Conservation (phyloP, 2,888 invertebrate genomes). For the Dryomyza anilis region DNA sequence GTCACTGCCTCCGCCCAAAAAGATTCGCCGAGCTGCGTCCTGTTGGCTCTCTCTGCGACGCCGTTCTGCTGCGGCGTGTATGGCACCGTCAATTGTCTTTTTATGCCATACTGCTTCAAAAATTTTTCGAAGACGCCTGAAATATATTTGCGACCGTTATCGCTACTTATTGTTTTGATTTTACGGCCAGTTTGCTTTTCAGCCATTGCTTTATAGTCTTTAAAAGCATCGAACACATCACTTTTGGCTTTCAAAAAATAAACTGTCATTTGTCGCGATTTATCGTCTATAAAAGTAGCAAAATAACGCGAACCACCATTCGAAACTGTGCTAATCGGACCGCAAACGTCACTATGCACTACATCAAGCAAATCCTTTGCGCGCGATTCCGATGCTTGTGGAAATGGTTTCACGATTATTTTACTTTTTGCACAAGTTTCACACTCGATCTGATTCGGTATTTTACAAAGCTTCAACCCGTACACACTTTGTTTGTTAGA, state of each 20-base stretch:
- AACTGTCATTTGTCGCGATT: constrained; percentile 3
- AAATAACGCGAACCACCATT: neutral
- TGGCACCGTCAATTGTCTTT: constrained; percentile 32
- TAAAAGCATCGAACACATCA: constrained; percentile 13
- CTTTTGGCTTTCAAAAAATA: constrained; percentile 1
- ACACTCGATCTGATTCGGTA: neutral
- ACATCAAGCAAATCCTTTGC: neutral
- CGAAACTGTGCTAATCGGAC: constrained; percentile 13
- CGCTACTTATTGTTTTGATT: constrained; percentile 21
- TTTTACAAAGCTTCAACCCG: neutral
- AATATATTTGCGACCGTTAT: constrained; percentile 12
- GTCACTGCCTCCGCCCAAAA: constrained; percentile 39
- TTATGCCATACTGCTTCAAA: constrained; percentile 31
- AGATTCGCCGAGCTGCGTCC: constrained; percentile 36
- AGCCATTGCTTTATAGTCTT: constrained; percentile 1
- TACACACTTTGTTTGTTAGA: neutral
- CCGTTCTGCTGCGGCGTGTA: constrained; percentile 41
- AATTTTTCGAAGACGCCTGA: constrained; percentile 27
- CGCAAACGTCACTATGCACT: constrained; percentile 23
- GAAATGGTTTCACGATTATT: neutral
- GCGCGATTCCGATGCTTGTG: neutral
- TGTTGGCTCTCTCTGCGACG: constrained; percentile 34
- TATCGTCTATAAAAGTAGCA: constrained; percentile 7
- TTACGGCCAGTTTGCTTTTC: constrained; percentile 9
- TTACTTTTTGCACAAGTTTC: neutral